Conservation (phyloP, 2,888 invertebrate genomes). For the Metopia argyrocephala region DNA sequence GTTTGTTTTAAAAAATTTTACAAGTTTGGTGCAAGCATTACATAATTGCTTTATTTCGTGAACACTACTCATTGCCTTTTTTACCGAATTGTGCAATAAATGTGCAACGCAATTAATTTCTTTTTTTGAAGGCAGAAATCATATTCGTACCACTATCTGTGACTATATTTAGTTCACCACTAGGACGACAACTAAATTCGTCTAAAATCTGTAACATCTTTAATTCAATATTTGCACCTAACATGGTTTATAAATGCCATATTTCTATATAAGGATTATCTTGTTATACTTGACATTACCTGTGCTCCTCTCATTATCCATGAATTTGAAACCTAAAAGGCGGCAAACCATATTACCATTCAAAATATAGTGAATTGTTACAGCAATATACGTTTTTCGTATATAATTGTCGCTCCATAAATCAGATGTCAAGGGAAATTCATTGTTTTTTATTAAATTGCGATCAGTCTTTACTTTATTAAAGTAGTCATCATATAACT, state of each 20-base stretch:
- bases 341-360: conserved; percentile 10
- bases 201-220: conserved; percentile 3
- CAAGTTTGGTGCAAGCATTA: conserved; percentile 14
- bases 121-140: conserved; percentile 1
- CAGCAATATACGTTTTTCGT: background rate
- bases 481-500: conserved; percentile 28
- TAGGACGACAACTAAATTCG: conserved; percentile 3
- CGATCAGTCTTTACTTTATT: conserved; percentile 27
- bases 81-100: conserved; percentile 29
- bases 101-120: conserved; percentile 16
- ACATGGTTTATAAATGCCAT: background rate
- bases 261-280: background rate
- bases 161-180: conserved; percentile 13
- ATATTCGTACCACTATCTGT: conserved; percentile 10
- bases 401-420: conserved; percentile 22
- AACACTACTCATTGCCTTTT: conserved; percentile 7
- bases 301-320: background rate
- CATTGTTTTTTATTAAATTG: background rate
- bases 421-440: background rate
- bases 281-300: background rate
- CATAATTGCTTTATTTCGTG: conserved; percentile 1
- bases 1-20: conserved; percentile 23
- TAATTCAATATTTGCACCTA: conserved; percentile 8
- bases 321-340: conserved; percentile 6
- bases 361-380: conserved; percentile 15